A percentile compares a stretch with the other conserved stretches of the same genome.
Conservation (phyloP, 2,113 vertebrate species). For the Cygnus buccinator region DNA sequence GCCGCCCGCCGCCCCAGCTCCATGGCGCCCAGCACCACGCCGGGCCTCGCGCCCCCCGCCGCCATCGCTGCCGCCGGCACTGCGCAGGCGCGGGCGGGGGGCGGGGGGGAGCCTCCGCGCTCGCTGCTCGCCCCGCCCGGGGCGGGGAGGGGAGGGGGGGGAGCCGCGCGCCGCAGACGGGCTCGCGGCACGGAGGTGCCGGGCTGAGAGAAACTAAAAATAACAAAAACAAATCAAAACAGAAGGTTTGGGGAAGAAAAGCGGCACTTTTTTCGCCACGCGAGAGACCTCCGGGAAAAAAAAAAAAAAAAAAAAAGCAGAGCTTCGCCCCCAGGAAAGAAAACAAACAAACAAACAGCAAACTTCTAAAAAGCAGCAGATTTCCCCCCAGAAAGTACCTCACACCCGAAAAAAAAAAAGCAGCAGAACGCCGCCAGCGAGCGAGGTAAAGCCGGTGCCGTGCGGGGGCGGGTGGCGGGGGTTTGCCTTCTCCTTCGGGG, state of each 20-base stretch:
- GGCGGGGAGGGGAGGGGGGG: no score
- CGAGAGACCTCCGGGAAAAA: background rate
- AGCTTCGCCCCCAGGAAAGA: background rate
- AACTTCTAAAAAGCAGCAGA: background rate
- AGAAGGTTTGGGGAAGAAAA: background rate
- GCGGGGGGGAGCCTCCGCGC: no score
- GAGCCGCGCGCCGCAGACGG: no score
- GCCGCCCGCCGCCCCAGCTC: constrained; percentile 87
- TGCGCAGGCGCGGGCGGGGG: background rate
- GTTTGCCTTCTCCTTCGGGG: background rate
- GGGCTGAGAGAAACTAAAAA: no score
- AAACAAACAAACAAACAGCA: background rate
- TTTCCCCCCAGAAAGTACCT: background rate
- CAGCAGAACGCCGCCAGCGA: background rate
- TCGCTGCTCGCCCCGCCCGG: no score
- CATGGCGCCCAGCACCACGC: constrained; percentile 86
- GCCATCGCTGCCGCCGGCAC: background rate
- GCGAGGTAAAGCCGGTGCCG: background rate
- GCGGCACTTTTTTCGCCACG: background rate
- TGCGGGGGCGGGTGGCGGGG: background rate
- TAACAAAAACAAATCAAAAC: no score
- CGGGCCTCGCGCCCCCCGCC: background rate
- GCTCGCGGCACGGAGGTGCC: no score
- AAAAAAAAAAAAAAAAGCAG: background rate
- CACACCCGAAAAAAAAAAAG: background rate